These are phyloP conservation scores for Ursus arctos DNA, from an alignment of 2,113 vertebrate genomes.

Conservation along the genomic window DNA sequence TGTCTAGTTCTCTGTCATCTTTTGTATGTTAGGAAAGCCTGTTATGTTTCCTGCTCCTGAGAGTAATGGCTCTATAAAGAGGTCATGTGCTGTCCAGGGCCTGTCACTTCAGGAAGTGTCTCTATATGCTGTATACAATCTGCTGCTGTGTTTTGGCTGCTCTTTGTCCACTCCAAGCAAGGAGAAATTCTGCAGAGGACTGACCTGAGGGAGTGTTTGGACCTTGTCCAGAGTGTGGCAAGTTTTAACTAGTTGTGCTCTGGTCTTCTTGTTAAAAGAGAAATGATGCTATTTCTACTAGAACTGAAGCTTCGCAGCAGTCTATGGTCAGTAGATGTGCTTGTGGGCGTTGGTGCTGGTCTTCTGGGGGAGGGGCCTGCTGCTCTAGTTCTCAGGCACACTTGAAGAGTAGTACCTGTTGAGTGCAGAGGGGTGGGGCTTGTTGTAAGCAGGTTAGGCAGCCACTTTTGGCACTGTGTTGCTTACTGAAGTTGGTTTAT, in stretches of 20 bases:
- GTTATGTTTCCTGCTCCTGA: not conserved
- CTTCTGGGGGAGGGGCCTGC: not conserved
- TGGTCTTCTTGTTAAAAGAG: not conserved
- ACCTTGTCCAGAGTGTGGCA: not conserved
- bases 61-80: not conserved
- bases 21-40: not conserved
- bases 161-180: not conserved
- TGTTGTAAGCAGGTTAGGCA: not conserved
- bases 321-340: not conserved
- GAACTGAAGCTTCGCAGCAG: not conserved
- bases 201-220: not conserved
- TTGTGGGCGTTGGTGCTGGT: not conserved
- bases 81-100: not conserved
- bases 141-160: not conserved
- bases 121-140: not conserved
- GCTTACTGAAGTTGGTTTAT: not conserved
- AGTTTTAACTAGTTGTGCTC: not conserved
- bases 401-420: not conserved
- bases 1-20: not conserved
- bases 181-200: not conserved
- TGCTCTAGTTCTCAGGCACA: not conserved
- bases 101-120: not conserved
- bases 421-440: not conserved
- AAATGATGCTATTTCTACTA: not conserved
- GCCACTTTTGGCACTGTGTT: not conserved